Evolutionary conservation across 2,113 vertebrate species (phyloP).

Genomic region (Galbula dea): DNA sequence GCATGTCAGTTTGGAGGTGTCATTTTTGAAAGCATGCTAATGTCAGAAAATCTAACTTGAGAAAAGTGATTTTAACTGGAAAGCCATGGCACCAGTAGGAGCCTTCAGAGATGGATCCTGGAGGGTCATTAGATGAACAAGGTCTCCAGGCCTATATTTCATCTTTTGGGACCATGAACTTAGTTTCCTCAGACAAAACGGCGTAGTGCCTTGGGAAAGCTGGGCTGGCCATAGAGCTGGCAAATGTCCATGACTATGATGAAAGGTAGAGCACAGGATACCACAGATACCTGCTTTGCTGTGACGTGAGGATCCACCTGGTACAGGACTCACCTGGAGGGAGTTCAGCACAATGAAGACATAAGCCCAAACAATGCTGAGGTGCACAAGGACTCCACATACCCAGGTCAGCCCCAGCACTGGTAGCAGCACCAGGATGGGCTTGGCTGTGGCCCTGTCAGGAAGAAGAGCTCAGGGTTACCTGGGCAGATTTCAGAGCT

Average conservation of each 20-base stretch:
- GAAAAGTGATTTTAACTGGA: background rate
- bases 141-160: background rate
- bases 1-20: background rate
- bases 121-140: background rate
- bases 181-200: background rate
- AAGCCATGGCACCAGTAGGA: background rate
- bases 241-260: background rate
- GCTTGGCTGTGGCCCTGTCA: conserved; percentile 84
- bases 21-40: background rate
- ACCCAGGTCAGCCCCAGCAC: conserved; percentile 91
- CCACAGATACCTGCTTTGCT: background rate
- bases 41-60: background rate
- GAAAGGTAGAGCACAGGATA: background rate
- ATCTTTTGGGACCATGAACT: background rate
- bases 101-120: background rate
- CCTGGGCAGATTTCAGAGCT: background rate
- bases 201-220: background rate
- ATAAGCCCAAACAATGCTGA: conserved; percentile 81
- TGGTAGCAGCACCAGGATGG: conserved; percentile 84
- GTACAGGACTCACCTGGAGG: conserved; percentile 80
- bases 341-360: conserved; percentile 86
- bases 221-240: background rate
- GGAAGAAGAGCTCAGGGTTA: conserved; percentile 7
- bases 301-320: background rate
- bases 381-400: conserved; percentile 86